Conservation (phyloP, 2,797 vertebrate species). For the Pseudomugil tenellus region DNA sequence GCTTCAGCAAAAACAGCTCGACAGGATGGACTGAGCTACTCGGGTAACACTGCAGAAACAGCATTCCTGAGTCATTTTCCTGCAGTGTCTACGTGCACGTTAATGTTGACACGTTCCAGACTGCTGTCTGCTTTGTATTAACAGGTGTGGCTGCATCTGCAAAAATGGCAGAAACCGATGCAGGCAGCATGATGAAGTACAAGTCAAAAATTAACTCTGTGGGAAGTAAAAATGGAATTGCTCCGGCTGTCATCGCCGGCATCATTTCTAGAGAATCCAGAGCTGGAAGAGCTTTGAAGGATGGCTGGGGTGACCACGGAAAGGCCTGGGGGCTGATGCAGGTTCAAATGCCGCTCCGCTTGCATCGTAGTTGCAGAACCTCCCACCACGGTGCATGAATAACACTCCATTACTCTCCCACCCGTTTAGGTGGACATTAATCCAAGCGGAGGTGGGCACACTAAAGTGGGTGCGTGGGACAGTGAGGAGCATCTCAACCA, state of each 20-base stretch:
- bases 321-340: conserved; percentile 65
- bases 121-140: background rate
- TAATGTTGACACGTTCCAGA: background rate
- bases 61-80: background rate
- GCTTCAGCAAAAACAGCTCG: conserved; percentile 21
- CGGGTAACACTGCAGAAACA: conserved; percentile 31
- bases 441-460: conserved; percentile 16
- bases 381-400: background rate
- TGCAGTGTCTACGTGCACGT: background rate
- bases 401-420: background rate
- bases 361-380: background rate
- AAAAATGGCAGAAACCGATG: conserved; percentile 44
- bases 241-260: conserved; percentile 64
- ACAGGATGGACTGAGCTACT: conserved; percentile 16
- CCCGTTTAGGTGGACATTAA: conserved; percentile 52
- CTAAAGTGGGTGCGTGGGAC: conserved; percentile 7
- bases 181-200: conserved; percentile 39
- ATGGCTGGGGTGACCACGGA: conserved; percentile 43
- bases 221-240: background rate
- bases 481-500: conserved; percentile 59
- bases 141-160: conserved; percentile 38
- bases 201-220: conserved; percentile 15
- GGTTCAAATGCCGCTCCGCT: conserved; percentile 32
- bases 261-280: conserved; percentile 74
- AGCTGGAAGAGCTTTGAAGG: conserved; percentile 18